Evolutionary conservation across 2,113 vertebrate genomes (phyloP).

Genomic region (Bathybates hornii): DNA sequence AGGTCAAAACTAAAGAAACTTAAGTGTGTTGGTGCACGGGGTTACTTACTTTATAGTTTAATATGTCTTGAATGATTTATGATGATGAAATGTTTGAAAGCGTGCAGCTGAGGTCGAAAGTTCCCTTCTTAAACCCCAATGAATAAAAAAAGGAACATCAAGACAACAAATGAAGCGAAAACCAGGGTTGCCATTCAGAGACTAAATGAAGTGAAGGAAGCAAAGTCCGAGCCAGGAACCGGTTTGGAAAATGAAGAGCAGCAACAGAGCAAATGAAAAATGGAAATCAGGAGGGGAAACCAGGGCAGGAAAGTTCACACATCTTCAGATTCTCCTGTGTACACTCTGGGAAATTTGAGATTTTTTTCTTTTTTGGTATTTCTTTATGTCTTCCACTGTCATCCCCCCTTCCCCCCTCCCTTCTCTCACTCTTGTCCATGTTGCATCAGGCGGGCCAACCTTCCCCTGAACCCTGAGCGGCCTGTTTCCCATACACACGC

Average conservation of each 20-base stretch:
- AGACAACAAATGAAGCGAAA: background rate
- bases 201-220: slow-evolving; percentile 9
- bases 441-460: slow-evolving; percentile 23
- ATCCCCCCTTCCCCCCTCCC: background rate
- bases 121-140: background rate
- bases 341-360: background rate
- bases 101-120: background rate
- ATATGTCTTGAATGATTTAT: background rate
- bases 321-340: background rate
- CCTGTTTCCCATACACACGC: slow-evolving; percentile 24
- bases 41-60: background rate
- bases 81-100: background rate
- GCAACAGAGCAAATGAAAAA: background rate
- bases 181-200: background rate
- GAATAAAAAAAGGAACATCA: background rate
- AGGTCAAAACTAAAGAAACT: background rate
- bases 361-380: background rate
- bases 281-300: background rate
- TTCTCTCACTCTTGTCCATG: background rate
- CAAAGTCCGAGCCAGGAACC: background rate
- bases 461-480: slow-evolving; percentile 14
- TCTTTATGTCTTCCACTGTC: background rate
- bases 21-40: background rate
- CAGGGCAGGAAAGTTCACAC: background rate
- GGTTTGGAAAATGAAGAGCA: background rate